Base-by-base conservation (phyloP, 1,140 invertebrate genomes). In the Oryctes rhinoceros region DNA sequence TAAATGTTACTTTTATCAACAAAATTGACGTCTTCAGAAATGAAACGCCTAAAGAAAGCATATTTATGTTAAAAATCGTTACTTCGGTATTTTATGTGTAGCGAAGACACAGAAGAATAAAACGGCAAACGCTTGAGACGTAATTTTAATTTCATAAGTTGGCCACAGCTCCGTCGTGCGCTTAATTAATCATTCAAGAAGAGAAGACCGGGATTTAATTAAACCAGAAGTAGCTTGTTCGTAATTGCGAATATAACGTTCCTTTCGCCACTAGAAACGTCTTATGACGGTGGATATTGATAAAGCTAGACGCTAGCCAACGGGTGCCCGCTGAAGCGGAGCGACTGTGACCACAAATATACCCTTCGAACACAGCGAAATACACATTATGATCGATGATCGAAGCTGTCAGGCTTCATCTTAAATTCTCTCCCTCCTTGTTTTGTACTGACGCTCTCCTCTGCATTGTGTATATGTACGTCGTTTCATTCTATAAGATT, bases 171-270 rank as follows among this genome's bases (percentile, higher is more conserved):
- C 9, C 47, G 18, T 24, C 48, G 9, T 59, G 53, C 77, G 83
- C 83, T 81, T 84, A 84, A 84, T 84, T 84, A 84, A 84, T 84
- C 83, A 83, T 84, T 83, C 83, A 84, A 84, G 83, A 77, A 84
- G 83, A 81, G 82, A 81, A 82, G 80, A 81, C 83, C 79, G 82
- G 82, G 83, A 84, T 84, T 84, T 84, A 84, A 84, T 84, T 84
- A 84, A 84, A 84, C 82, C 83, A 84, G 83, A 84, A 84, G 83
- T 84, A 84, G 83, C 81, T 83, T 84, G 83, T 83, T 83, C 83
- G 82, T 84, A 82, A 84, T 84, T 81, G 83, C 82, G 83, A 84
- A 84, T 84, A 82, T 84, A 78, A 48, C 80, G 78, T 81, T 79
- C 77, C n/a, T 35, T 47, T 78, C 81, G 78, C 71, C 80, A 83